Base-by-base conservation (phyloP, 2,113 vertebrate species). In the Forbesichthys papilliferus region DNA sequence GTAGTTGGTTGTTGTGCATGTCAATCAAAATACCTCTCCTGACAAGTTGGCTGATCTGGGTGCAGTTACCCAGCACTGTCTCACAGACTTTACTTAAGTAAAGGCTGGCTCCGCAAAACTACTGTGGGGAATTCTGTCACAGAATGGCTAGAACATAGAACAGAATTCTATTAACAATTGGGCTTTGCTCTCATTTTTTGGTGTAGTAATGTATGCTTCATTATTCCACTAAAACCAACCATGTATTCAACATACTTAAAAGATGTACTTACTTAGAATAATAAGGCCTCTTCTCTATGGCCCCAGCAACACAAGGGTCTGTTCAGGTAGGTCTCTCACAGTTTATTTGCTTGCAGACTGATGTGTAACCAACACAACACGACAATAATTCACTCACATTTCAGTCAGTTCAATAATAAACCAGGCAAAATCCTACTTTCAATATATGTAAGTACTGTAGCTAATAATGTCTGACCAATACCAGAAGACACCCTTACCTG, bases 221-320 rank as follows among this genome's bases (percentile, higher is more conserved):
- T 27, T 27, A 27, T 42, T 42, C 36, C 36, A 5, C 52, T 53
- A 6, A 14, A 53, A 14, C 52, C 0, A 51, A 62, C 14, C 66
- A 47, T 20, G 73, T n/a, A 48, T 2, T 8, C 13, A 64, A 34
- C 33, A 0, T 46, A 20, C 27, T 0, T 1, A 6, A 27, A 13
- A 67, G 10, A 12, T 36, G 12, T 11, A 82, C 88, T 82, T 71
- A 90, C 86, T 74, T 64, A 20, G 6, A 52, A 68, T 67, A 77
- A 73, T 80, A 75, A 51, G 33, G 12, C 55, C 33, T 61, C 68
- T 75, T 54, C 52, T 80, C 64, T 84, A 36, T 56, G 57, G 81
- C 71, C 77, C 71, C 75, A 79, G 71, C 58, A 84, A 68, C 56
- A 27, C 27, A 27, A 27, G 27, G 27, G 27, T 27, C 27, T 27